Conservation (phyloP, 2,113 vertebrate species). For the Ursus arctos region DNA sequence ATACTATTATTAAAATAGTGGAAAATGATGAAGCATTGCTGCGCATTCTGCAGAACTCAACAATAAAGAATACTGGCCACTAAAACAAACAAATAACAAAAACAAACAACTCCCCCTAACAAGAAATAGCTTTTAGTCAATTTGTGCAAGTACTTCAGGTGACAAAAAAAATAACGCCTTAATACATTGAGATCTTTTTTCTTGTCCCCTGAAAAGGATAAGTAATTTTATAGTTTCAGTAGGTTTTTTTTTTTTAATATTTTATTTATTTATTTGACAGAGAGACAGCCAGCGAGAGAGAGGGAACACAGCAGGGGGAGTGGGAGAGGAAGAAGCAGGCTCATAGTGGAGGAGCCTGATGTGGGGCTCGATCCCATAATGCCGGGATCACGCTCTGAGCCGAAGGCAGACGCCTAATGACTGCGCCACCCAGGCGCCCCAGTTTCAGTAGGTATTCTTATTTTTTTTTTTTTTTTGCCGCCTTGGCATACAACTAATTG, state of each 20-base stretch:
- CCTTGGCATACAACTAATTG: slow-evolving; percentile 1
- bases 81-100: not conserved
- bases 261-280: no score
- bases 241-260: not conserved
- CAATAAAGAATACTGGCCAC: not conserved
- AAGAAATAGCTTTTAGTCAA: slow-evolving; percentile 41
- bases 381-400: no score
- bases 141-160: slow-evolving; percentile 18
- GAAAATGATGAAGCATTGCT: not conserved
- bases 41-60: not conserved
- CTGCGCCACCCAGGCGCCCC: no score
- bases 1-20: not conserved
- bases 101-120: not conserved
- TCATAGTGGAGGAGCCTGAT: no score
- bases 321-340: no score
- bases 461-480: not conserved
- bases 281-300: no score
- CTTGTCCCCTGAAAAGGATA: not conserved
- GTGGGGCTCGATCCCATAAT: no score
- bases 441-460: no score
- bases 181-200: not conserved
- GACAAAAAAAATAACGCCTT: not conserved
- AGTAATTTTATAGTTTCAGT: not conserved
- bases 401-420: no score
- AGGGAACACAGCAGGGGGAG: no score